Percentiles rank a stretch among this genome's conserved stretches.
These are phyloP conservation scores for Pseudorectes ferrugineus DNA, from an alignment of 2,113 vertebrate species.

Conservation along the genomic window DNA sequence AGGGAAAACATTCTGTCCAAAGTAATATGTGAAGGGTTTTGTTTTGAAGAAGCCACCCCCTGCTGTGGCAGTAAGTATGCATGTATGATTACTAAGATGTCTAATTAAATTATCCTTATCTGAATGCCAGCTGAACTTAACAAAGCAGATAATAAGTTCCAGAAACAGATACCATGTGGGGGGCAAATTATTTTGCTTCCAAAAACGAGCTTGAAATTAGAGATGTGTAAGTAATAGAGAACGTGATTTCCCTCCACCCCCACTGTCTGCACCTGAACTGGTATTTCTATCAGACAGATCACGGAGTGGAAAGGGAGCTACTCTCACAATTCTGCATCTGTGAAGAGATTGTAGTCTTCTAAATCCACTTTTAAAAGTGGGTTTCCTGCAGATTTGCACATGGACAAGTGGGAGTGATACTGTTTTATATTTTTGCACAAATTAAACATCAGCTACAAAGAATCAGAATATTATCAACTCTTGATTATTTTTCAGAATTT, in stretches of 20 bases:
- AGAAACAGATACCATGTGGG: slow-evolving; percentile 74
- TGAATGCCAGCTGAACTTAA: slow-evolving; percentile 76
- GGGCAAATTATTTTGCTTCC: slow-evolving; percentile 72
- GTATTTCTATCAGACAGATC: neutral
- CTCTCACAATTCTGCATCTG: neutral
- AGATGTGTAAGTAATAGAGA: slow-evolving; percentile 71
- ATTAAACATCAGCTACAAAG: neutral
- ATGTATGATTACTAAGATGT: slow-evolving; percentile 68
- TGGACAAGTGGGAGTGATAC: neutral
- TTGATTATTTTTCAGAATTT: neutral
- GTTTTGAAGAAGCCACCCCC: slow-evolving; percentile 57
- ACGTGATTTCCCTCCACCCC: slow-evolving; percentile 40
- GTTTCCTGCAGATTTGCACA: neutral
- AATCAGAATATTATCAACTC: neutral
- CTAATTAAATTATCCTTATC: slow-evolving; percentile 82
- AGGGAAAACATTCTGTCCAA: slow-evolving; percentile 5
- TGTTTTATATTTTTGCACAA: neutral
- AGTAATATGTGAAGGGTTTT: slow-evolving; percentile 14
- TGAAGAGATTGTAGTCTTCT: neutral
- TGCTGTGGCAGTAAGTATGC: slow-evolving; percentile 60
- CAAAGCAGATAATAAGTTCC: slow-evolving; percentile 81
- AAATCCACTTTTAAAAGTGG: neutral
- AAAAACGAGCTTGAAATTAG: slow-evolving; percentile 72
- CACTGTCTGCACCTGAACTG: slow-evolving; percentile 55
- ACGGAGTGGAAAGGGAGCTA: neutral